Evolutionary conservation across 2,797 vertebrate genomes (phyloP).

Genomic region (Tenualosa ilisha): DNA sequence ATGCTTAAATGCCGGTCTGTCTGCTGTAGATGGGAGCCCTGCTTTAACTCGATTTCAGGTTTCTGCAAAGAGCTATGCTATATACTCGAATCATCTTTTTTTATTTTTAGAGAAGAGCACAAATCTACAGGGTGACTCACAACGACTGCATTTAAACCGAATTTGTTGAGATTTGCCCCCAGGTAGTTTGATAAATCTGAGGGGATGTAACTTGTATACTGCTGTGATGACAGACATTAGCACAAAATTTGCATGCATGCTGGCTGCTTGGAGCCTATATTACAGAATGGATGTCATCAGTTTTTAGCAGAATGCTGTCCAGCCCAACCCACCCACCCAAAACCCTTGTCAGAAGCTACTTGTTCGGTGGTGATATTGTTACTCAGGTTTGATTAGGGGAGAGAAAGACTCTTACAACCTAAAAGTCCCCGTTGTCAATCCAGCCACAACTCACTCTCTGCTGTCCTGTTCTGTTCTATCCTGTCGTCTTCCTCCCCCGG

Average conservation of each 20-base stretch:
- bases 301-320: neutral
- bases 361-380: neutral
- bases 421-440: neutral
- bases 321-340: neutral
- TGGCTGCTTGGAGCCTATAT: neutral
- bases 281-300: neutral
- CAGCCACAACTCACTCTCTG: conserved; percentile 10
- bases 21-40: conserved; percentile 6
- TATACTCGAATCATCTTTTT: neutral
- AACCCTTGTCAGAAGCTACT: neutral
- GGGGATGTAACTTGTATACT: neutral
- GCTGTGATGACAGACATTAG: neutral
- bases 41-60: conserved; percentile 7
- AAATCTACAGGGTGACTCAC: neutral
- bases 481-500: conserved; percentile 56
- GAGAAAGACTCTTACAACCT: neutral
- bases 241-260: neutral
- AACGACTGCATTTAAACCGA: neutral
- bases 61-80: neutral
- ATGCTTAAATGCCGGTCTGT: conserved; percentile 13
- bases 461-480: conserved; percentile 30
- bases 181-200: neutral
- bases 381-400: neutral
- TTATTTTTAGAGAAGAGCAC: conserved; percentile 14
- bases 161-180: neutral